phyloP scores from a whole-genome alignment of 92 coral and sea anemone genomes.

The Isaurus tuberculatus region DNA sequence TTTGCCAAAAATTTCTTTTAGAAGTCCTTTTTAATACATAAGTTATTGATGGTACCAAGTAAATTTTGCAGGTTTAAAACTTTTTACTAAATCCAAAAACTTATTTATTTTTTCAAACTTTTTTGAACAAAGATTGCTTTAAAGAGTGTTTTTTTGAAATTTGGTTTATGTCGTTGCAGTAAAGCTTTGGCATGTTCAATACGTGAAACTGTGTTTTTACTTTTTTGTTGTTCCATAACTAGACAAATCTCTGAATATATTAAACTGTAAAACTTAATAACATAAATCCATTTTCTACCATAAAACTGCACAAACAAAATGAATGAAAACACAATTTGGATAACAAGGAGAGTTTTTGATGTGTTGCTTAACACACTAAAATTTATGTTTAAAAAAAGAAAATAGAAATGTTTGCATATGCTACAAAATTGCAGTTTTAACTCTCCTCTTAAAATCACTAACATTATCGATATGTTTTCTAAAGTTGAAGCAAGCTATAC shows the following conservation, averaged over 20 bases:
- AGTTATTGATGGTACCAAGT: too few species aligned
- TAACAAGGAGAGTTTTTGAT: not conserved
- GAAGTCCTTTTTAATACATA: too few species aligned
- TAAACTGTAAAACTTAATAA: not conserved
- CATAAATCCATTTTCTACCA: not conserved
- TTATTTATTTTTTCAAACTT: too few species aligned
- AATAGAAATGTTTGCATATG: not conserved
- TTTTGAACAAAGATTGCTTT: too few species aligned
- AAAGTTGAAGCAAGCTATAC: slow-evolving; percentile 33
- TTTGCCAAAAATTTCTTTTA: too few species aligned
- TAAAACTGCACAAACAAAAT: not conserved
- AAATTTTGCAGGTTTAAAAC: too few species aligned
- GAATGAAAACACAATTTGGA: not conserved
- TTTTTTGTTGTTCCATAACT: not conserved
- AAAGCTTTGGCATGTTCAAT: too few species aligned
- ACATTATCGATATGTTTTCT: not conserved
- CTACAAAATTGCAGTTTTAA: not conserved
- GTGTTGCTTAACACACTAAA: not conserved
- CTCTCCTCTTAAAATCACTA: not conserved
- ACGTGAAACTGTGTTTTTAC: not conserved
- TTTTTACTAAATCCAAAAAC: too few species aligned
- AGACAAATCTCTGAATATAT: not conserved
- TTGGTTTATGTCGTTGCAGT: not conserved
- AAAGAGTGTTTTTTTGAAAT: not conserved
- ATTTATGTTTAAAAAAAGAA: not conserved